phyloP scores from a whole-genome alignment of 1,140 invertebrate species.

The Drosophila kurseongensis region DNA sequence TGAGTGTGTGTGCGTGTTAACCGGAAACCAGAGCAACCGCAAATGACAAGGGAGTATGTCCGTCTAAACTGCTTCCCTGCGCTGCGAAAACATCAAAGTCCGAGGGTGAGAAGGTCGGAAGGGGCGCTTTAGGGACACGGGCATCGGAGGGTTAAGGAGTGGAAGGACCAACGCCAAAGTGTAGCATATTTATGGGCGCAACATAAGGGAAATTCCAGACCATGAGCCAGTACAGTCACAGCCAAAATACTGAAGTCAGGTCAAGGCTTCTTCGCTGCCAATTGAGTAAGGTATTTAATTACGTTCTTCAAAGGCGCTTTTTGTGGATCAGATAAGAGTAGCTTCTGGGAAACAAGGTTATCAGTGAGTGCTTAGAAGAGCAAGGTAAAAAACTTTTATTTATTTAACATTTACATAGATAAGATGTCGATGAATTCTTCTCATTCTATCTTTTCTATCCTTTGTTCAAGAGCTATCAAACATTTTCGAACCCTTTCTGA shows the following conservation, averaged over 20 bases:
- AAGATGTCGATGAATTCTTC: too few species aligned
- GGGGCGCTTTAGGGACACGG: neutral
- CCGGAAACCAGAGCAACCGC: slow-evolving; percentile 77
- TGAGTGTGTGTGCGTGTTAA: slow-evolving; percentile 41
- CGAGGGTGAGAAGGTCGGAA: slow-evolving; percentile 12
- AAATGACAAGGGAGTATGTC: slow-evolving; percentile 75
- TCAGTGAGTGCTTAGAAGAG: neutral
- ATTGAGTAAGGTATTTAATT: slow-evolving; percentile 19
- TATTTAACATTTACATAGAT: too few species aligned
- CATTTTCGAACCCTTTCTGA: too few species aligned
- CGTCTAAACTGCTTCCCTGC: slow-evolving; percentile 55
- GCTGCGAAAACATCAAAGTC: slow-evolving; percentile 68
- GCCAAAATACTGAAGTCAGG: slow-evolving; percentile 13
- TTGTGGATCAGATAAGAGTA: neutral
- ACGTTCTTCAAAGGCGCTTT: slow-evolving; percentile 17
- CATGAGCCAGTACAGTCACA: slow-evolving; percentile 24
- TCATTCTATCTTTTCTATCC: too few species aligned
- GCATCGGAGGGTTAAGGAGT: slow-evolving; percentile 6
- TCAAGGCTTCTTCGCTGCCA: neutral
- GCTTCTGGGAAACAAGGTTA: neutral
- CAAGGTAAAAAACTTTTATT: too few species aligned
- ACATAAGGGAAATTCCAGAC: slow-evolving; percentile 28
- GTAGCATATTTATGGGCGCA: slow-evolving; percentile 78
- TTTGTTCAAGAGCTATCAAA: too few species aligned
- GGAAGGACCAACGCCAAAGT: slow-evolving; percentile 43